Percentiles rank a stretch among this genome's conserved stretches.
phyloP scores from a whole-genome alignment of 2,113 vertebrate genomes.

The Agelaius phoeniceus region DNA sequence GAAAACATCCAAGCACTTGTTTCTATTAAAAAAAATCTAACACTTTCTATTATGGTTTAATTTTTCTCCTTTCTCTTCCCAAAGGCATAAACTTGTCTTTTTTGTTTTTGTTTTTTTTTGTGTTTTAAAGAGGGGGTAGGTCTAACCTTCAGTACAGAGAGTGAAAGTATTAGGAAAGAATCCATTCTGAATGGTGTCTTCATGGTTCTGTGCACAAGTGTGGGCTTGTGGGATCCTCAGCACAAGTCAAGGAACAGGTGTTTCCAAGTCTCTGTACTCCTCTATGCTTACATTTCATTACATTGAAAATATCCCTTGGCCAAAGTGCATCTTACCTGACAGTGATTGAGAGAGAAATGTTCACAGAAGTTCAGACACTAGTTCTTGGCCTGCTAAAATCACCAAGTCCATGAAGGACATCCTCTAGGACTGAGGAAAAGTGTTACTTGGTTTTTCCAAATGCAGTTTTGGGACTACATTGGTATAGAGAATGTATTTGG shows the following conservation, averaged over 20 bases:
- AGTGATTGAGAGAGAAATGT: neutral
- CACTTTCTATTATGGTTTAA: neutral
- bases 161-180: neutral
- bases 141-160: neutral
- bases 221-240: neutral
- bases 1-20: neutral
- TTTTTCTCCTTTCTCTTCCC: neutral
- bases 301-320: neutral
- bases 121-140: neutral
- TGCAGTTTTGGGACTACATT: neutral
- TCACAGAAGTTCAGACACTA: neutral
- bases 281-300: neutral
- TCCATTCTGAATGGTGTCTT: neutral
- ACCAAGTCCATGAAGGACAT: rapidly evolving
- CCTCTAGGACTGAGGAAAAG: neutral
- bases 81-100: neutral
- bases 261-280: neutral
- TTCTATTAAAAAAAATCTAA: neutral
- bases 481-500: neutral
- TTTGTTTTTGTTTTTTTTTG: neutral
- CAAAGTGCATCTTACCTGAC: neutral
- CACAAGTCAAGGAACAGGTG: neutral
- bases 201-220: neutral
- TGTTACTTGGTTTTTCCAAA: neutral
- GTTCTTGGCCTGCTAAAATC: neutral